Evolutionary conservation across 2,113 vertebrate species (phyloP), one percentile per base, ranked within the genome.

Genomic region (Phaethon lepturus): DNA sequence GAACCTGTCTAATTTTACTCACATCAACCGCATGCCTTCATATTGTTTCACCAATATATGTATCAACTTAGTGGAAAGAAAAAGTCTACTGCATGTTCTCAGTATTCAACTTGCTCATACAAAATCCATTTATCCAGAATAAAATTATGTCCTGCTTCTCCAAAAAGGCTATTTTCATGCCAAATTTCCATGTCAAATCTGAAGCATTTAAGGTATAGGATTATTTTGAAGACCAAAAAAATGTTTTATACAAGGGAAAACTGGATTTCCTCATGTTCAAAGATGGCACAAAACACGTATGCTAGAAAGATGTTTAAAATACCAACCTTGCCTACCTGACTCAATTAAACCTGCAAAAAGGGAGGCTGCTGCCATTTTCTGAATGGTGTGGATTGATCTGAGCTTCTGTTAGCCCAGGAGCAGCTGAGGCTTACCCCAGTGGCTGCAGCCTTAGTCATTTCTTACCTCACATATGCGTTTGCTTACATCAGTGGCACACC

Each of bases 51-150:
- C 42, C 9, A 25, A 28, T 62, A 10, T 29, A 38, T 63, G 28
- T 33, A 79, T 38, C 53, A 78, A 3, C 16, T 40, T 40, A 58
- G 29, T 49, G 18, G 3, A 10, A 44, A 72, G 73, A 68, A 60
- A 53, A 12, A 31, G 38, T 19, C 17, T 67, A 13, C 44, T 91
- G 19, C 24, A 11, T 63, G 18, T 87, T 89, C 40, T 86, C 40
- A 42, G 62, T 60, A 29, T 87, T 45, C 62, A 82, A 7, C 50
- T 76, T 93, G 26, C 31, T 93, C 38, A 58, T 53, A 64, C 29
- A 89, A 93, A 95, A 85, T 89, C 68, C 78, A 5, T 97, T 95
- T 93, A 74, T 68, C 69, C 84, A 68, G 83, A 89, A 81, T 52
- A 94, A 78, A 24, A 71, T 77, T 77, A 75, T 87, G 60, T 56